Percentiles rank a stretch among this genome's conserved stretches.
Conservation (phyloP, 2,113 vertebrate species). For the Mastomys natalensis region DNA sequence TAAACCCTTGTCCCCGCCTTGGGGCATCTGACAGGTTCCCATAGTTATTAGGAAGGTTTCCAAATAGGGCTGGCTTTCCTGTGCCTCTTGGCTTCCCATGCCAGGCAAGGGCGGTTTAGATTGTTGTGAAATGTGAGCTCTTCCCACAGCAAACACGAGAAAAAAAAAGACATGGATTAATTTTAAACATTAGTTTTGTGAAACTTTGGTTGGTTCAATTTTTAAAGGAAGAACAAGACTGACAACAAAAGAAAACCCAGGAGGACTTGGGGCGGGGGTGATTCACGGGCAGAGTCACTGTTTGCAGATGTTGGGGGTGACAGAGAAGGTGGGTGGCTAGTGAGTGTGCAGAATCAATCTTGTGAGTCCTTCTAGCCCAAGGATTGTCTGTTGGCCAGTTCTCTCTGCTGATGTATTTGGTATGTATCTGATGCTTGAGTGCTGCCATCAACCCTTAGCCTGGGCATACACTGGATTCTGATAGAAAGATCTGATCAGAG, state of each 20-base stretch:
- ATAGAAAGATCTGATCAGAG: not conserved
- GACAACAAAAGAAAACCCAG: not conserved
- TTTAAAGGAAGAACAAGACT: not conserved
- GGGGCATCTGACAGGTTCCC: not conserved
- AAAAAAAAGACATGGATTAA: not conserved
- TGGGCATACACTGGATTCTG: not conserved
- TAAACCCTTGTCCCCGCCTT: conserved; percentile 41
- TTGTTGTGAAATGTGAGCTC: not conserved
- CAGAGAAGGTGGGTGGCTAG: too few relatives aligned
- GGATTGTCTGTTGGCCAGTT: not conserved
- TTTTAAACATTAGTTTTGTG: not conserved
- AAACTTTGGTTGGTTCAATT: not conserved
- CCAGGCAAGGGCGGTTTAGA: not conserved
- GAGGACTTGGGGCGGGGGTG: not conserved
- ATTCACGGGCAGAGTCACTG: not conserved
- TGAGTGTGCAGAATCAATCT: not conserved
- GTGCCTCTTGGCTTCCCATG: not conserved
- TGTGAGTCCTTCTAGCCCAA: not conserved
- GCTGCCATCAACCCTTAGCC: not conserved
- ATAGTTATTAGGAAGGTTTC: conserved; percentile 53
- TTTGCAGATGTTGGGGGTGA: not conserved
- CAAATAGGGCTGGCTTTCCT: conserved; percentile 4
- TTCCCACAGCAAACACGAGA: not conserved
- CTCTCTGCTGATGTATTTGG: not conserved
- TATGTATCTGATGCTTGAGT: not conserved